phyloP scores from a whole-genome alignment of 2,113 vertebrate species.

The Equus przewalskii region DNA sequence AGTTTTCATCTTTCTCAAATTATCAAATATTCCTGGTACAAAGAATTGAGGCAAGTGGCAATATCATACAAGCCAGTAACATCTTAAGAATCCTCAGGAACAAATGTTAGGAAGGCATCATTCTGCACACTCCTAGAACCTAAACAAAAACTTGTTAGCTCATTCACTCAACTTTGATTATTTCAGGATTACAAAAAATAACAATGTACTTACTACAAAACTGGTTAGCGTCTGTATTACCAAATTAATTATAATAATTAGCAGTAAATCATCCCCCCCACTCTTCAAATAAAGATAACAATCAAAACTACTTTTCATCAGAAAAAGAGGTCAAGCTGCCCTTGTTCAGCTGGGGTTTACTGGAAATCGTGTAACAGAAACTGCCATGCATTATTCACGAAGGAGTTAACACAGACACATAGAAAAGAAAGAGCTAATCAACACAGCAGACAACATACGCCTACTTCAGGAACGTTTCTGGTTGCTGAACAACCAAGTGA shows the following conservation, averaged over 20 bases:
- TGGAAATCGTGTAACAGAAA: constrained; percentile 47
- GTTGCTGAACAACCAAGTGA: constrained; percentile 66
- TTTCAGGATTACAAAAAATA: constrained; percentile 43
- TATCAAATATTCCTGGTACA: constrained; percentile 1
- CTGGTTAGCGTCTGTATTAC: neutral
- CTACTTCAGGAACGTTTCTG: constrained; percentile 72
- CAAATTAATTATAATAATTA: constrained; percentile 73
- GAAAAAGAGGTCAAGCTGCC: constrained; percentile 61
- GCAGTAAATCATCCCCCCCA: constrained; percentile 33
- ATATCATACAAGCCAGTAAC: neutral
- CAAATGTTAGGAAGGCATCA: neutral
- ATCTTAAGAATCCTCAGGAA: neutral
- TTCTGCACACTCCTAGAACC: neutral
- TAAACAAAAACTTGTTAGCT: constrained; percentile 3
- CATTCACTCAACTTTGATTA: neutral
- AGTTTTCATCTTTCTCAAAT: neutral
- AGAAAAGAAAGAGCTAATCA: constrained; percentile 76
- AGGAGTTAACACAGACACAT: constrained; percentile 63
- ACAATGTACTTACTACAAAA: constrained; percentile 9
- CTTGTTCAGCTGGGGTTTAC: constrained; percentile 45
- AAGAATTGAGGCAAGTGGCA: neutral
- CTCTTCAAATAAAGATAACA: constrained; percentile 36
- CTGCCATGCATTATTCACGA: constrained; percentile 74
- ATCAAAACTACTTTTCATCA: constrained; percentile 55
- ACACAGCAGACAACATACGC: constrained; percentile 74